Base-by-base conservation (phyloP, 1,140 invertebrate species). In the Helicoverpa zea region DNA sequence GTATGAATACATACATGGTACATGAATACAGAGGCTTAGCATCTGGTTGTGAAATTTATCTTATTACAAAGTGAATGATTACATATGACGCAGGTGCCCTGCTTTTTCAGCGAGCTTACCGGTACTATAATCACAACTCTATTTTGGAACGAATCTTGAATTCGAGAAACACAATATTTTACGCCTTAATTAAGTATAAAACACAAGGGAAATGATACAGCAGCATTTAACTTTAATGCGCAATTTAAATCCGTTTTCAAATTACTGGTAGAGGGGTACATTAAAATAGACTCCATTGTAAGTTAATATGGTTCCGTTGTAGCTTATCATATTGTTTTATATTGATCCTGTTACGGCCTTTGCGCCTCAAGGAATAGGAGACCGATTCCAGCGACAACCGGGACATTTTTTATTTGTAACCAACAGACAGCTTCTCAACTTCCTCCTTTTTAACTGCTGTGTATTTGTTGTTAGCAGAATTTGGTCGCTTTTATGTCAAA, bases 1-100 rank as follows among this genome's bases (percentile, higher is more conserved):
- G 49, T 66, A 2, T 52, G 23, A n/a, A n/a, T n/a, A n/a, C n/a
- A n/a, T n/a, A n/a, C n/a, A n/a, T n/a, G 49, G 13, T 14, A 70
- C 18, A 7, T 12, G 14, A 2, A 47, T 16, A 18, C 30, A 11
- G 66, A 30, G 12, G 12, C 18, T 56, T 7, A 72, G 35, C 59
- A 49, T 66, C 49, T 74, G 70, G 79, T 61, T 43, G 51, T 77
- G 72, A 68, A 77, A 70, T 80, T 63, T 18, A 30, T 63, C 58
- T 68, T 52, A 72, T 79, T 84, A 72, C 35, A 81, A 83, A 80
- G 64, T 85, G 77, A 85, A 83, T 79, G 76, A 85, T 85, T 72
- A 75, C 77, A 52, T 51, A 80, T 49, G 70, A 63, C 80, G 47
- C 80, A 85, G 84, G 66, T 82, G 80, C 79, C 79, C 56, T 68